Evolutionary conservation across 2,888 invertebrate genomes (phyloP), one percentile per base, ranked within the genome.

Genomic region (Chydorus sphaericus): DNA sequence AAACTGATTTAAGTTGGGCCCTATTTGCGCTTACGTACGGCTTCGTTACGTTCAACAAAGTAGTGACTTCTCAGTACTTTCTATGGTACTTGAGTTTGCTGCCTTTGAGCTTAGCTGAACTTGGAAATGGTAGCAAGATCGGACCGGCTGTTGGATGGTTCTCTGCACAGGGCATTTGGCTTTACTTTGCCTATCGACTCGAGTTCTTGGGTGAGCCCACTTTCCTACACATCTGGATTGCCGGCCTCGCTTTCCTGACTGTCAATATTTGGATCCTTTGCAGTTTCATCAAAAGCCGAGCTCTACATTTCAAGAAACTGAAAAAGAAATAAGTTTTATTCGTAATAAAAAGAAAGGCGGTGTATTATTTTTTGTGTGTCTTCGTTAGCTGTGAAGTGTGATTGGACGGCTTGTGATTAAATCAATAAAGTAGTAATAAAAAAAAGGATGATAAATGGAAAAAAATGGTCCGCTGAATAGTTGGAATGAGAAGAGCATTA

Each of bases 41-140:
- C 3, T 80, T 97, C 67, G 97, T 98, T 0, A 80, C 85, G 3
- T 93, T 86, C 65, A 99, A 98, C 71, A 86, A 90, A 62, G 97
- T 98, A 0, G 79, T 93, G 67, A 98, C 98, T 0, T 93, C 96
- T 5, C 98, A 96, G 67, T 96, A 96, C 68, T 94, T 94, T 63
- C 77, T 97, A 51, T 98, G 98, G 98, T 93, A 92, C 66, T 70
- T 97, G 58, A 85, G 89, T 2, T 69, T 97, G 7, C 69, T 97
- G 18, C 97, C 98, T 0, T 65, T 92, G 23, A 81, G 86, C 58
- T 70, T 83, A 1, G 84, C 85, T 61, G 36, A 54, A 31, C 11
- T 56, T 14, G 14, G 18, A 18, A 28, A 36, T n/a, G 18, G 44
- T n/a, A 44, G 28, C 6, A 48, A 18, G 2, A 48, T 23, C 16